These are phyloP conservation scores for Globodera ellingtonae DNA, from an alignment of 1,140 invertebrate genomes.

Conservation along the genomic window DNA sequence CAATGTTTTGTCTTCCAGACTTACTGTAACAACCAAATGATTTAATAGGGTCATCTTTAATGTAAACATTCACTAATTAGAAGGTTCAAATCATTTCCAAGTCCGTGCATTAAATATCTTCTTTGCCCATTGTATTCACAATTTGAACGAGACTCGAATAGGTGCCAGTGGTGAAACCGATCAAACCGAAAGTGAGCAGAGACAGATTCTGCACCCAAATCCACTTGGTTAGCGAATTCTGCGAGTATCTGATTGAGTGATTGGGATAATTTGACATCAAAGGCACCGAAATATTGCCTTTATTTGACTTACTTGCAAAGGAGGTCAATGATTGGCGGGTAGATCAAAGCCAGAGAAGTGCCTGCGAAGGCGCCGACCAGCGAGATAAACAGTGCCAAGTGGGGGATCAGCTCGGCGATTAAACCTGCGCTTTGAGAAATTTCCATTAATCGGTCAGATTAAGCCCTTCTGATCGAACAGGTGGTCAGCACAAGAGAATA, in stretches of 20 bases:
- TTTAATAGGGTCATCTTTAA: too few species aligned
- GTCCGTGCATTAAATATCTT: constrained; percentile 23
- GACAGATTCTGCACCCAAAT: constrained; percentile 49
- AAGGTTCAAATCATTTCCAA: too few species aligned
- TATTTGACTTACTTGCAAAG: constrained; percentile 33
- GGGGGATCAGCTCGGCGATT: constrained; percentile 59
- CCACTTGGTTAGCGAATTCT: constrained; percentile 31
- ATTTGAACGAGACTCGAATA: constrained; percentile 48
- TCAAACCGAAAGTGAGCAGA: constrained; percentile 42
- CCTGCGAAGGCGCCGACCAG: constrained; percentile 59
- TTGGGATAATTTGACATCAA: background rate
- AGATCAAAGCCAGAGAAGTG: constrained; percentile 58
- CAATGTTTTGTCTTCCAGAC: too few species aligned
- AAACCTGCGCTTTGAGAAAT: constrained; percentile 42
- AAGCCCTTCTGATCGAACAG: constrained; percentile 41
- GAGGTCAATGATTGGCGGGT: constrained; percentile 63
- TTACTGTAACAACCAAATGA: too few species aligned
- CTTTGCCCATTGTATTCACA: constrained; percentile 31
- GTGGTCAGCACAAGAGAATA: constrained; percentile 54
- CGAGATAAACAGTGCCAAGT: constrained; percentile 62
- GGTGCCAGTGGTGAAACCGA: constrained; percentile 53
- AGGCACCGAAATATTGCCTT: background rate
- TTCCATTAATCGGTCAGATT: background rate
- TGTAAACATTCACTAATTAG: too few species aligned
- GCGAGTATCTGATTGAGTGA: constrained; percentile 33